phyloP scores from a whole-genome alignment of 2,113 vertebrate species.

The Ailurus styani region DNA sequence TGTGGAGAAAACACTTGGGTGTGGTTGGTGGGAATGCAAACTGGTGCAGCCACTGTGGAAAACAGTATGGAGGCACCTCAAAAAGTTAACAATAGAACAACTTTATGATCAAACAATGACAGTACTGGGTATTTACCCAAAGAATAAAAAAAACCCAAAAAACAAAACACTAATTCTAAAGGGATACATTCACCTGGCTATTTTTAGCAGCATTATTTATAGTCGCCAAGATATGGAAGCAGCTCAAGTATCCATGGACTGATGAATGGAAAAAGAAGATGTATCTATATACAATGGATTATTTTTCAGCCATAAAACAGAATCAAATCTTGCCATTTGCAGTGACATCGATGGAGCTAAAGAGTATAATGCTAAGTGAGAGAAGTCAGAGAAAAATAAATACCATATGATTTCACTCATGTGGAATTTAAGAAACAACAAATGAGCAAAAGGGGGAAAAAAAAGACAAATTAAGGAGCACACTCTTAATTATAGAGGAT shows the following conservation, averaged over 20 bases:
- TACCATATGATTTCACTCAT: neutral
- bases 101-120: neutral
- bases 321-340: neutral
- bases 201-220: neutral
- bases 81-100: neutral
- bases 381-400: neutral
- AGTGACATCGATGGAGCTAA: neutral
- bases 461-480: neutral
- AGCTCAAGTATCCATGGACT: neutral
- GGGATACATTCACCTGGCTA: neutral
- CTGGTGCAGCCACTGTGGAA: neutral
- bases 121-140: neutral
- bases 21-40: neutral
- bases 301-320: neutral
- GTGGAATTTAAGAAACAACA: neutral
- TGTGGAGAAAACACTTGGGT: neutral
- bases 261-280: neutral
- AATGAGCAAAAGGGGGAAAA: neutral
- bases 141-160: neutral
- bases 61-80: neutral
- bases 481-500: neutral
- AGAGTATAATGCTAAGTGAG: neutral
- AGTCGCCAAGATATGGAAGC: neutral
- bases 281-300: neutral
- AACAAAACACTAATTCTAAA: neutral